phyloP scores from a whole-genome alignment of 2,113 vertebrate species.

The Xiphophorus maculatus region DNA sequence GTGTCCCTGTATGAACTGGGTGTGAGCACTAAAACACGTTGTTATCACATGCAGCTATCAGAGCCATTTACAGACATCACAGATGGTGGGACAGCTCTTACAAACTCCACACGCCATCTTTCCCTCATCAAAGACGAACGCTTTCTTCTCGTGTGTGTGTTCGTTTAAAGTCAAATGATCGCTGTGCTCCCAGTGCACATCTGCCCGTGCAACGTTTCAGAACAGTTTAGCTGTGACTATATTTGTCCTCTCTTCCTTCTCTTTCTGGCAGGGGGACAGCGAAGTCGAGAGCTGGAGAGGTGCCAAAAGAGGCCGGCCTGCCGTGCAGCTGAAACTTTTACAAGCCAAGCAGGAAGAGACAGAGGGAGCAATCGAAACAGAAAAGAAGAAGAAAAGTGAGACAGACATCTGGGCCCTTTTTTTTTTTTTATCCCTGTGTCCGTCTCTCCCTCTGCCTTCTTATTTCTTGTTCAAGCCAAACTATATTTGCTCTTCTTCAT shows the following conservation, averaged over 20 bases:
- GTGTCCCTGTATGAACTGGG: constrained; percentile 56
- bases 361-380: constrained; percentile 58
- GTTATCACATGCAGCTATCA: constrained; percentile 58
- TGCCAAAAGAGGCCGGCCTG: constrained; percentile 78
- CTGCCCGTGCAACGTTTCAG: constrained; percentile 41
- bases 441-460: constrained; percentile 36
- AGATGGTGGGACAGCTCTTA: constrained; percentile 15
- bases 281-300: constrained; percentile 70
- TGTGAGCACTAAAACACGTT: constrained; percentile 39
- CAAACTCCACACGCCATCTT: background rate
- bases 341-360: constrained; percentile 80
- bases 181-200: constrained; percentile 39
- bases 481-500: constrained; percentile 69
- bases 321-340: constrained; percentile 81
- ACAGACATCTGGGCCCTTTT: constrained; percentile 50
- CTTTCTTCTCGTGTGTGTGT: background rate
- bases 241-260: constrained; percentile 65
- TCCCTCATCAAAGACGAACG: background rate
- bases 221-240: constrained; percentile 59
- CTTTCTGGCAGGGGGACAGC: constrained; percentile 58
- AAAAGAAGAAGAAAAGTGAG: constrained; percentile 64
- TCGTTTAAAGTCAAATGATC: background rate
- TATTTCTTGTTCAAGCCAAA: constrained; percentile 60
- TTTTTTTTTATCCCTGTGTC: constrained; percentile 31
- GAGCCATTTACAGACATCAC: constrained; percentile 30